Conservation (phyloP, 2,113 vertebrate species). For the Sinosuthora webbiana region DNA sequence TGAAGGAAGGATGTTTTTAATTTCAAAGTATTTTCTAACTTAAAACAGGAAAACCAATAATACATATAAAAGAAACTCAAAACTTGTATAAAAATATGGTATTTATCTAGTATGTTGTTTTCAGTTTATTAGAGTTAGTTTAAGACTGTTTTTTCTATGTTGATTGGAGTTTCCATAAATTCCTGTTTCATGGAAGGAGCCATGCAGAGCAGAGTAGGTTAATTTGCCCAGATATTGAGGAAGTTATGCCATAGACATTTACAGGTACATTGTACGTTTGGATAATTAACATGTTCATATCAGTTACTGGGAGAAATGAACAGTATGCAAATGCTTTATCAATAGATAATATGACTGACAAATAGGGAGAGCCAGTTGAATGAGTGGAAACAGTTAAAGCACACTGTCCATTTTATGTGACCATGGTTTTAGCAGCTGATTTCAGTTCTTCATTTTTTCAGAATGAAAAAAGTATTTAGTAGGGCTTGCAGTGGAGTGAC, state of each 20-base stretch:
- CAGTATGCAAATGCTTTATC: background rate
- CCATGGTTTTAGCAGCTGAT: background rate
- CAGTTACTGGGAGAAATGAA: background rate
- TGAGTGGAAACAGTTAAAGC: background rate
- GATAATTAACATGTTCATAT: background rate
- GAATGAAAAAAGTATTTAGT: background rate
- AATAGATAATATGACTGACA: background rate
- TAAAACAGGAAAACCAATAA: background rate
- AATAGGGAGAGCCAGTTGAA: background rate
- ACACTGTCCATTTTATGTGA: background rate
- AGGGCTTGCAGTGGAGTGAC: background rate
- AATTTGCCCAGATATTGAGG: background rate
- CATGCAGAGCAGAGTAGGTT: background rate
- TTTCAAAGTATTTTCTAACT: background rate
- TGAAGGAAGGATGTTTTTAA: background rate
- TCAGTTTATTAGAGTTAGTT: background rate
- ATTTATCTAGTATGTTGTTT: background rate
- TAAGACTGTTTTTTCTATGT: background rate
- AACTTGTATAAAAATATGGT: background rate
- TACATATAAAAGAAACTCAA: background rate
- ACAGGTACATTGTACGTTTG: background rate
- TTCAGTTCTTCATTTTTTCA: background rate
- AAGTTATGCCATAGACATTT: background rate
- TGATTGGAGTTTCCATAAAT: background rate
- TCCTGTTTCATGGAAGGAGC: background rate